A percentile compares a stretch with the other conserved stretches of the same genome.
These are phyloP conservation scores for Galerucella calmariensis DNA, from an alignment of 2,888 invertebrate genomes.

Conservation along the genomic window DNA sequence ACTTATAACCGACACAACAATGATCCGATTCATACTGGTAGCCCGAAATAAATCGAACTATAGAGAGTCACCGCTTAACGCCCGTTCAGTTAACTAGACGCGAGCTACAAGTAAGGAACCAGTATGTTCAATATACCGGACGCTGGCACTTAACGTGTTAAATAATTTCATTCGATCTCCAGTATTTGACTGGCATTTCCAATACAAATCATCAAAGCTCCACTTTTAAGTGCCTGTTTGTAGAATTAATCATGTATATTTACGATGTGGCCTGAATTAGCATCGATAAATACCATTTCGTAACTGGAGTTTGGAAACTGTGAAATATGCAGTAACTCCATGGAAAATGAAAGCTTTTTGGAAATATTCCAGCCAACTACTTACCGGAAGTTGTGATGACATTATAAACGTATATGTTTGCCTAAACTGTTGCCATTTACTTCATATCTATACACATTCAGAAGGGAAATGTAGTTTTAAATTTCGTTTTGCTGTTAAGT, in stretches of 20 bases:
- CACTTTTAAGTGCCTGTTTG: not conserved
- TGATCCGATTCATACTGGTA: too few species aligned
- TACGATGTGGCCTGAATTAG: not conserved
- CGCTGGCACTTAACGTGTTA: too few species aligned
- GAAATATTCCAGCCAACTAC: constrained; percentile 15
- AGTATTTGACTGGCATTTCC: too few species aligned
- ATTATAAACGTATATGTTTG: not conserved
- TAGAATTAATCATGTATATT: not conserved
- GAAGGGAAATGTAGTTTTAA: not conserved
- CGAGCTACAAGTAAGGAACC: too few species aligned
- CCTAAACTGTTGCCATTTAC: not conserved
- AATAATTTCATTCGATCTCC: too few species aligned
- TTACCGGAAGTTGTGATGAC: not conserved
- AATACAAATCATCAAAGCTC: too few species aligned
- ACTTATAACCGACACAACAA: too few species aligned
- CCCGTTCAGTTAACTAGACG: too few species aligned
- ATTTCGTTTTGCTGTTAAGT: not conserved
- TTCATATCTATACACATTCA: not conserved
- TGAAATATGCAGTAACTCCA: constrained; percentile 7
- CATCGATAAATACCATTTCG: constrained; percentile 10
- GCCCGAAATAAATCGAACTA: too few species aligned
- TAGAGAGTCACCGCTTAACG: too few species aligned
- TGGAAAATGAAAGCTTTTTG: constrained; percentile 11
- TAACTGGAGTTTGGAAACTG: not conserved
- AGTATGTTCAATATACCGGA: too few species aligned